Evolutionary conservation across 2,113 vertebrate genomes (phyloP).

Genomic region (Peromyscus polionotus): DNA sequence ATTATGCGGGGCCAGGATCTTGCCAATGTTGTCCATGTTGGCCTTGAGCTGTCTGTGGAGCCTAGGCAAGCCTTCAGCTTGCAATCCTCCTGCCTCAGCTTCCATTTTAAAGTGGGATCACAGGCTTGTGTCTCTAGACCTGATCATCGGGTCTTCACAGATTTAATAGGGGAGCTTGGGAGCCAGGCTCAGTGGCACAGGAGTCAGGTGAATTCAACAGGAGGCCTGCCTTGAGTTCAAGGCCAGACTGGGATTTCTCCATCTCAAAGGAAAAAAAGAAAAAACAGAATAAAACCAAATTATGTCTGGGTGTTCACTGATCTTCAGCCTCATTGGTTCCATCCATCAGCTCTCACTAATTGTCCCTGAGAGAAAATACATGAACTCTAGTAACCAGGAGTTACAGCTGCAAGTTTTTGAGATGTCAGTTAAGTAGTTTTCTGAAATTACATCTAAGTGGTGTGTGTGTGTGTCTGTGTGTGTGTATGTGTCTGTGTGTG

Average conservation of each 20-base stretch:
- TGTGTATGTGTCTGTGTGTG: neutral
- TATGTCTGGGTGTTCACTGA: neutral
- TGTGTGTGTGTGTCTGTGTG: neutral
- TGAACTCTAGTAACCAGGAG: neutral
- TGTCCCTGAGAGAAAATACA: neutral
- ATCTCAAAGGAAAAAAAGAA: neutral
- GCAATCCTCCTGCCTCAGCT: neutral
- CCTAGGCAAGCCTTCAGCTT: neutral
- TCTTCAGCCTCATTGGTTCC: neutral
- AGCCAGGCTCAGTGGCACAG: neutral
- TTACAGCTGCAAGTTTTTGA: neutral
- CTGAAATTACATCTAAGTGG: neutral
- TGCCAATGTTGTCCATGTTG: neutral
- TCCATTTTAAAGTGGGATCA: neutral
- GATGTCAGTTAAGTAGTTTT: neutral
- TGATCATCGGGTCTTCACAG: neutral
- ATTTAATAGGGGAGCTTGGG: neutral
- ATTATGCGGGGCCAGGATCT: no score
- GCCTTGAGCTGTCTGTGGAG: neutral
- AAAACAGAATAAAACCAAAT: neutral
- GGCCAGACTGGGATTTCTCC: neutral
- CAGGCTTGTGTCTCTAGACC: neutral
- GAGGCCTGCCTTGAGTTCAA: neutral
- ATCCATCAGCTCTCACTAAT: neutral
- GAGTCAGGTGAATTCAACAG: neutral